Evolutionary conservation across 2,113 vertebrate species (phyloP).

Genomic region (Callospermophilus lateralis): DNA sequence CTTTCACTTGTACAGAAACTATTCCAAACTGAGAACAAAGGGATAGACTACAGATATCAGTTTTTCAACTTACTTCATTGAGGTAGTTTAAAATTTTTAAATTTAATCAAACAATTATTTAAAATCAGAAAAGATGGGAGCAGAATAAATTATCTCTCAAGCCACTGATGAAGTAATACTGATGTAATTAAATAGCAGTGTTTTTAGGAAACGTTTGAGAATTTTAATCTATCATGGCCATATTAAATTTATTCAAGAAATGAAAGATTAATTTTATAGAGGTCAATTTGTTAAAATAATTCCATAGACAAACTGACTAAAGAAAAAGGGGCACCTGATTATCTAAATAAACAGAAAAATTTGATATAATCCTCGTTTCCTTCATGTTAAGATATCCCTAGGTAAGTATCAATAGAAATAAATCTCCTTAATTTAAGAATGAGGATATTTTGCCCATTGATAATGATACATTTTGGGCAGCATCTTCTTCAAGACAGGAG

Average conservation of each 20-base stretch:
- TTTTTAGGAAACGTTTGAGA: neutral
- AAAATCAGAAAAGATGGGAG: neutral
- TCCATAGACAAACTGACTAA: neutral
- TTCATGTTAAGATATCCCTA: neutral
- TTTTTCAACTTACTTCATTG: neutral
- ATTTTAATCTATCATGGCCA: neutral
- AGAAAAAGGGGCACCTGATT: neutral
- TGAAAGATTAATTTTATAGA: neutral
- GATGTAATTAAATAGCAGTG: neutral
- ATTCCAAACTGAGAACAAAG: neutral
- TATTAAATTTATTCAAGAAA: neutral
- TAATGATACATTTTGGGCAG: neutral
- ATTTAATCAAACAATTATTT: neutral
- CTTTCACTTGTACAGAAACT: neutral
- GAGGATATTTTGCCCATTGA: no score
- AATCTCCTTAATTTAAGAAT: neutral
- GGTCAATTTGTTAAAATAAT: neutral
- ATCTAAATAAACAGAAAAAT: neutral
- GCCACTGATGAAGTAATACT: neutral
- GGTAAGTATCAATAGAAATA: neutral
- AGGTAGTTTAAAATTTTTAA: neutral
- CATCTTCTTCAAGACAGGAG: neutral
- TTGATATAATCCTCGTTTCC: neutral
- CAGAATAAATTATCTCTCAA: neutral
- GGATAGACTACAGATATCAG: neutral